Base-by-base conservation (phyloP, 2,888 invertebrate genomes). In the Andrena bicolor region DNA sequence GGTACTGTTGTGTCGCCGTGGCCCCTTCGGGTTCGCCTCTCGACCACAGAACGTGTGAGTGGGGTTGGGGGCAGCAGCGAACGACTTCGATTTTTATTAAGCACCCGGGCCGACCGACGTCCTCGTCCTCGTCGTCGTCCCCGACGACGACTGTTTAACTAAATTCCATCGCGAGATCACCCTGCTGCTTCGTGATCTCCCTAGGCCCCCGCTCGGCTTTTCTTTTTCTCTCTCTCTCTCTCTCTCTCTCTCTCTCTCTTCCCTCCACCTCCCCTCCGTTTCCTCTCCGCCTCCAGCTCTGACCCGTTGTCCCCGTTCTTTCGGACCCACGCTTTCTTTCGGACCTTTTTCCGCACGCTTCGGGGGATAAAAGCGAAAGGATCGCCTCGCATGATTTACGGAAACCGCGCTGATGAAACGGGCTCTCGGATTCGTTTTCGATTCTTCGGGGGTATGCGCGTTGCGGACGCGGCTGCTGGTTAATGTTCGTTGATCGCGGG, bases 41-140 rank as follows among this genome's bases (percentile, higher is more conserved):
- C 69, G 69, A 74, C 86, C 80, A 60, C 82, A 74, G 83, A 88
- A 89, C 88, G 89, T 87, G 89, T 78, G 88, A 90, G 86, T 74
- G 71, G 56, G 60, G 53, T 53, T 30, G 61, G 61, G 60, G 80
- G 58, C 58, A 74, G 83, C 84, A 81, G 85, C 80, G 82, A 85
- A 87, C 87, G 86, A 85, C 86, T 88, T 84, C 81, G 88, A 88
- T 90, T 89, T 90, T 89, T 89, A 89, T 90, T 90, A 89, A 89
- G 85, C 86, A 86, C 88, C 85, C 80, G 79, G 76, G 74, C 84
- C 72, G 77, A 79, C 76, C 88, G 77, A 84, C 84, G 72, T 65
- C 71, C 65, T 69, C 75, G 80, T 76, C 85, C 53, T 71, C 76
- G 69, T 63, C 71, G 75, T 60, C 64, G 76, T 26, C 66, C 73